Conservation (phyloP, 64 coral and sea anemone species). For the Catalaphyllia jardinei region DNA sequence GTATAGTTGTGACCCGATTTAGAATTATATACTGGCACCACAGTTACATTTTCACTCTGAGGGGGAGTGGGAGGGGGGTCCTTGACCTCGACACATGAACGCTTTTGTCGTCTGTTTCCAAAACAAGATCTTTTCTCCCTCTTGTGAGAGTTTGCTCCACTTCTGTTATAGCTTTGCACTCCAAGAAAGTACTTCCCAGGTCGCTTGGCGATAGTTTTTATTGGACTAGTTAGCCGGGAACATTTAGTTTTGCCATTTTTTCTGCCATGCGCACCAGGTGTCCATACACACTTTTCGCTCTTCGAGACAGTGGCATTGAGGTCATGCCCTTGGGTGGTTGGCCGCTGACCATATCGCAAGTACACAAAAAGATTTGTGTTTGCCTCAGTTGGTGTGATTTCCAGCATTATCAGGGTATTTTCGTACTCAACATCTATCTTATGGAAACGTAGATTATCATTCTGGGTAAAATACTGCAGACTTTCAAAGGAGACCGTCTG, state of each 20-base stretch:
- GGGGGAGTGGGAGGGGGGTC: conserved; percentile 49
- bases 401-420: conserved; percentile 3
- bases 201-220: neutral
- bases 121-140: conserved; percentile 66
- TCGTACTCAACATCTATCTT: neutral
- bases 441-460: neutral
- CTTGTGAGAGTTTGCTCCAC: neutral
- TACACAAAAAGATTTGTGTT: neutral
- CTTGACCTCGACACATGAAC: conserved; percentile 71
- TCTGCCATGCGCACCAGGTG: neutral
- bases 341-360: neutral
- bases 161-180: neutral
- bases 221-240: neutral
- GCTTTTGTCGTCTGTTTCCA: conserved; percentile 47
- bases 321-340: conserved; percentile 4
- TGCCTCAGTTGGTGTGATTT: neutral
- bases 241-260: neutral
- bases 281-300: conserved; percentile 13
- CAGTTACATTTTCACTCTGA: conserved; percentile 5
- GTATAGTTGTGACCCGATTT: conserved; percentile 50
- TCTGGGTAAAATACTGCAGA: conserved; percentile 34
- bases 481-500: neutral
- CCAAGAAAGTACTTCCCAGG: conserved; percentile 28
- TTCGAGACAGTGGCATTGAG: conserved; percentile 12
- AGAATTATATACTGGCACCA: conserved; percentile 56